A percentile compares a stretch with the other conserved stretches of the same genome.
These are phyloP conservation scores for Sinella curviseta DNA, from an alignment of 1,140 invertebrate genomes.

Conservation along the genomic window DNA sequence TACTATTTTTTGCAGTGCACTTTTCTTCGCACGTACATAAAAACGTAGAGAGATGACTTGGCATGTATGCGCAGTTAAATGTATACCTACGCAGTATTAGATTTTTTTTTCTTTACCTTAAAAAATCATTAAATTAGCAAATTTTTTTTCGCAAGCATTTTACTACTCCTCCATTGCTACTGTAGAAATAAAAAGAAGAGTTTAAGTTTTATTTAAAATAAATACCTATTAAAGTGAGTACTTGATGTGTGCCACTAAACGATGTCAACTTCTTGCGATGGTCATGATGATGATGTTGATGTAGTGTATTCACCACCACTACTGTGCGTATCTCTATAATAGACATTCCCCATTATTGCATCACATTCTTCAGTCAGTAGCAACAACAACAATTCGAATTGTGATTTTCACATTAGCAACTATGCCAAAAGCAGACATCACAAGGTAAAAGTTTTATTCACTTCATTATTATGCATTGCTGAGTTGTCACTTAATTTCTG, in stretches of 20 bases:
- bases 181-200: background rate
- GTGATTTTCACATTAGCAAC: conserved; percentile 20
- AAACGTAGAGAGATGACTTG: too few relatives aligned
- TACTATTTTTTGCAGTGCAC: too few relatives aligned
- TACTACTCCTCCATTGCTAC: background rate
- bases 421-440: conserved; percentile 17
- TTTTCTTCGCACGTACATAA: too few relatives aligned
- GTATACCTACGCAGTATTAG: too few relatives aligned
- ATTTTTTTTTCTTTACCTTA: background rate
- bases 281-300: background rate
- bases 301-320: too few relatives aligned
- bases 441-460: conserved; percentile 25
- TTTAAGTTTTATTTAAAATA: background rate
- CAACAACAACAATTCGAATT: background rate
- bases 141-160: background rate
- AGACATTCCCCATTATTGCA: background rate
- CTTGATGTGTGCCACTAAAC: background rate
- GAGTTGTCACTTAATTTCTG: conserved; percentile 19
- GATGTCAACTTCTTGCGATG: background rate
- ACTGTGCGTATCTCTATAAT: too few relatives aligned
- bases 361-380: conserved; percentile 10
- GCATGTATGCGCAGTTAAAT: too few relatives aligned
- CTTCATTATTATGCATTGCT: conserved; percentile 5
- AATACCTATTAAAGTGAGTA: background rate
- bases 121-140: background rate